Conservation (phyloP, 2,888 invertebrate species). For the Sinohyriopsis cumingii region DNA sequence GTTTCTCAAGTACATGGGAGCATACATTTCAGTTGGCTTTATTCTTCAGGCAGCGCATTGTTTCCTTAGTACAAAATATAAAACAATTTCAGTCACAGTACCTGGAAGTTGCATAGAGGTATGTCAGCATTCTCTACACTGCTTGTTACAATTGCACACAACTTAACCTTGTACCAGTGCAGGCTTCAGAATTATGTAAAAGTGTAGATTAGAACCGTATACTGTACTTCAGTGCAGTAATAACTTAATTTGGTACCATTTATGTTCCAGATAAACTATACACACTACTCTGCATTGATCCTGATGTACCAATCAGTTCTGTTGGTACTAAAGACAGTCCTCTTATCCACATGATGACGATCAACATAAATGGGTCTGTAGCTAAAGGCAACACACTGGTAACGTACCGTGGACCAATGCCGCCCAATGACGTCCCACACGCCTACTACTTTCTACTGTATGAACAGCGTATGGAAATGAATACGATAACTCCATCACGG, state of each 20-base stretch:
- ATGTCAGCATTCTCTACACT: no score
- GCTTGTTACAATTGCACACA: no score
- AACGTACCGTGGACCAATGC: constrained; percentile 27
- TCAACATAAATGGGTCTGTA: constrained; percentile 31
- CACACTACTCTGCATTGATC: constrained; percentile 30
- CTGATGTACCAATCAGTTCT: constrained; percentile 25
- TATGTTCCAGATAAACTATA: constrained; percentile 22
- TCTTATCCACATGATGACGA: constrained; percentile 27
- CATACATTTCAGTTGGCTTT: no score
- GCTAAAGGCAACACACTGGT: constrained; percentile 21
- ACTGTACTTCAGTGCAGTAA: no score
- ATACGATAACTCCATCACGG: neutral
- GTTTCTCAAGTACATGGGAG: no score
- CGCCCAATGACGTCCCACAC: constrained; percentile 4
- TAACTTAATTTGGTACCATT: neutral
- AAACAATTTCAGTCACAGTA: no score
- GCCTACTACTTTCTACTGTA: constrained; percentile 30
- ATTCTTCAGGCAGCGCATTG: no score
- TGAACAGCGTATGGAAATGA: constrained; percentile 18
- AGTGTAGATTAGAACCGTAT: no score
- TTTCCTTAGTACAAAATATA: no score
- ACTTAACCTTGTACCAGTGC: no score
- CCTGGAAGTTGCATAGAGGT: no score
- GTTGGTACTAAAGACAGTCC: constrained; percentile 28
- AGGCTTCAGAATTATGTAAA: no score